A percentile compares a stretch with the other conserved stretches of the same genome.
These are phyloP conservation scores for Struthio camelus DNA, from an alignment of 2,113 vertebrate genomes.

Conservation along the genomic window DNA sequence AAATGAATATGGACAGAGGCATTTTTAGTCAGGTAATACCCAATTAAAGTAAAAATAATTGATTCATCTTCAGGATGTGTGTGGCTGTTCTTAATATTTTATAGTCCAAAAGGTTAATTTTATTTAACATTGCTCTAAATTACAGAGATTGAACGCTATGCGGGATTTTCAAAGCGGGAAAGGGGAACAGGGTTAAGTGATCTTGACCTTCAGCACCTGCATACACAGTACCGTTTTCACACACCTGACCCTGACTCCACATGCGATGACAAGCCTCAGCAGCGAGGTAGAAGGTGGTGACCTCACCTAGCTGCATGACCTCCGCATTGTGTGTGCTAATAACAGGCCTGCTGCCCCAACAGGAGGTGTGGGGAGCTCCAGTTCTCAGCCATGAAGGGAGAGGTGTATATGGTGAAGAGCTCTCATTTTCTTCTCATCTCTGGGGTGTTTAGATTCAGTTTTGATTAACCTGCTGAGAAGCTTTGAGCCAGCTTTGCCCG, in stretches of 20 bases:
- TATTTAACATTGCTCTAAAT: background rate
- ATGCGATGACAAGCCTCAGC: background rate
- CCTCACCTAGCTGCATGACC: background rate
- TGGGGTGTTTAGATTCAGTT: background rate
- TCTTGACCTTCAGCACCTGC: background rate
- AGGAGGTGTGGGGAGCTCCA: background rate
- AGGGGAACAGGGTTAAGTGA: background rate
- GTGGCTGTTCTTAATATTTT: background rate
- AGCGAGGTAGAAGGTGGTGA: background rate
- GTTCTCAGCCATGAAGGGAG: background rate
- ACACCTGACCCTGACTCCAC: background rate
- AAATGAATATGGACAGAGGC: background rate
- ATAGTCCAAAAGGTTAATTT: background rate
- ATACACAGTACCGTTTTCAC: background rate
- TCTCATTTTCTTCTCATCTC: background rate
- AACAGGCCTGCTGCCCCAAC: background rate
- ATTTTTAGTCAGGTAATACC: background rate
- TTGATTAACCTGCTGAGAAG: background rate
- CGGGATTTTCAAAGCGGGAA: background rate
- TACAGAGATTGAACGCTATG: rapidly evolving
- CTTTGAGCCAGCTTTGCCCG: background rate
- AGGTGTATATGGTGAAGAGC: background rate
- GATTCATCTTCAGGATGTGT: background rate
- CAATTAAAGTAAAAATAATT: background rate
- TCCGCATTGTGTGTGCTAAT: rapidly evolving